Conservation (phyloP, 1,140 invertebrate genomes). For the Frieseomelitta varia region DNA sequence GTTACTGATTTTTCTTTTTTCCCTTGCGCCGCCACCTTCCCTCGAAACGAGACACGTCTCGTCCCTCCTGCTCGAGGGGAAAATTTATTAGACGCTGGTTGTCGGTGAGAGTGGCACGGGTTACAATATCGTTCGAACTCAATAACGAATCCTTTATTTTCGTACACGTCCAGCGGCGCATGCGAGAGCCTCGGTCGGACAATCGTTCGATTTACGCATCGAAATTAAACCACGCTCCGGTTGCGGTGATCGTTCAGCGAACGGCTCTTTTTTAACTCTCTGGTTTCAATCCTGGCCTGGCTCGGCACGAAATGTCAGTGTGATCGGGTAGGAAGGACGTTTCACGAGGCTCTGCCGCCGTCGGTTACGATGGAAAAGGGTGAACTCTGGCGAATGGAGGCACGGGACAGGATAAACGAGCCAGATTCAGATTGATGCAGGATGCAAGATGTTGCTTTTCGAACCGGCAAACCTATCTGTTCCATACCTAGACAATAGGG, state of each 20-base stretch:
- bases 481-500: slow-evolving; percentile 15
- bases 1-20: too few species aligned
- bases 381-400: slow-evolving; percentile 36
- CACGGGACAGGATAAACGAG: slow-evolving; percentile 48
- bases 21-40: background rate
- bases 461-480: slow-evolving; percentile 29
- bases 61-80: background rate
- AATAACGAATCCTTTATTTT: slow-evolving; percentile 52
- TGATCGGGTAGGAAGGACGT: slow-evolving; percentile 38
- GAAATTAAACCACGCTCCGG: slow-evolving; percentile 63
- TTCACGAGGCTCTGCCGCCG: slow-evolving; percentile 11
- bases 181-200: background rate
- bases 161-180: slow-evolving; percentile 28
- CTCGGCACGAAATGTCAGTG: slow-evolving; percentile 28
- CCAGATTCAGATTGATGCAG: slow-evolving; percentile 61
- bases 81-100: slow-evolving; percentile 50
- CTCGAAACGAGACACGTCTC: background rate
- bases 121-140: slow-evolving; percentile 52
- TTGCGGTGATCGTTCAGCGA: slow-evolving; percentile 50
- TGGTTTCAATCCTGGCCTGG: slow-evolving; percentile 25
- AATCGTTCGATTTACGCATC: slow-evolving; percentile 63
- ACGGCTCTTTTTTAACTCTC: slow-evolving; percentile 55
- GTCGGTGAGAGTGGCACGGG: background rate
- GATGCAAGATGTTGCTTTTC: slow-evolving; percentile 53
- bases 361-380: slow-evolving; percentile 25